Base-by-base conservation (phyloP, 2,797 vertebrate species). In the Myiothlypis chrysogaster region DNA sequence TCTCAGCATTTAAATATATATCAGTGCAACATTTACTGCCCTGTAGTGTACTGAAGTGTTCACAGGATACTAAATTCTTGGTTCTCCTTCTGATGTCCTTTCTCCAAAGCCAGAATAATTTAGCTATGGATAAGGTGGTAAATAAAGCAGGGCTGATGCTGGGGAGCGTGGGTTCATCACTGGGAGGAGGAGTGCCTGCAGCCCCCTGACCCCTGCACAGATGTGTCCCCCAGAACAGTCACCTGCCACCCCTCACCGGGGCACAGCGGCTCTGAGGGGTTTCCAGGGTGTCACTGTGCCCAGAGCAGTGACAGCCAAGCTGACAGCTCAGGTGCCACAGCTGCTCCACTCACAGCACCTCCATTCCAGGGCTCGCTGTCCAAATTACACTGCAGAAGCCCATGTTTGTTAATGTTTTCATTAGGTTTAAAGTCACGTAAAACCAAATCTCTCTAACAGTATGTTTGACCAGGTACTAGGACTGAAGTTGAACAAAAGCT, bases 1-100 rank as follows among this genome's bases (percentile, higher is more conserved):
- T 41, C 82, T 94, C 94, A 90, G 88, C 90, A 95, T 85, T 94
- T 92, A 82, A 95, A 95, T 83, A 95, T 79, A 73, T 20, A 32
- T 78, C 92, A 89, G 96, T 89, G 93, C 96, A 96, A 95, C 77
- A 77, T 80, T 79, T 78, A 89, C 88, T 83, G 89, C 73, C 77
- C 76, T 88, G 66, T 79, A 94, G 85, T 34, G 21, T 83, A 64
- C 44, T 70, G 41, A 72, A 95, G 70, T 52, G 24, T 82, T 77
- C 83, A 88, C 30, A 34, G 14, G 49, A 75, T 32, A 61, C 8
- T 16, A 70, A 83, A 70, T 24, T 72, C 92, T 85, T 60, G 44
- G 34, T 73, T 81, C 24, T 37, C 18, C 28, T 92, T 73, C 76
- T 49, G 30, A 55, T 15, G 8, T 77, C 81, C 44, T 14, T 85